A percentile compares a stretch with the other conserved stretches of the same genome.
phyloP scores from a whole-genome alignment of 2,113 vertebrate genomes.

The Salvelinus namaycush region DNA sequence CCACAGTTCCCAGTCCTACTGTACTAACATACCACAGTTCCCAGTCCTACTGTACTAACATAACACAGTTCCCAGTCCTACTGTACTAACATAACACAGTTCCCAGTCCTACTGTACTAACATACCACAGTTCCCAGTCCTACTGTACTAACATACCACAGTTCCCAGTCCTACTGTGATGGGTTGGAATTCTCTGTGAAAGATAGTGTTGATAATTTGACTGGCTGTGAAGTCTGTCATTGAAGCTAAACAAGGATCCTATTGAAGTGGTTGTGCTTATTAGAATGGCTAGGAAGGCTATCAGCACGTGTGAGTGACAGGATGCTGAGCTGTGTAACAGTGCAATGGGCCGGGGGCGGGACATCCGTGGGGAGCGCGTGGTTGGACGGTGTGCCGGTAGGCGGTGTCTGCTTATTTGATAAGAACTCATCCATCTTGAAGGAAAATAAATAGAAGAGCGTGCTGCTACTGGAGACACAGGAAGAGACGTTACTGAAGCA shows the following conservation, averaged over 20 bases:
- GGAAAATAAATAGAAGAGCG: conserved; percentile 75
- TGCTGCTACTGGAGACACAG: conserved; percentile 67
- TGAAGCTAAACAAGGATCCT: neutral
- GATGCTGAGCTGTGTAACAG: conserved; percentile 10
- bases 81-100: too few relatives aligned
- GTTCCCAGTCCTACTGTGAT: neutral
- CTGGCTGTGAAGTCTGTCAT: conserved; percentile 33
- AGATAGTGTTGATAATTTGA: conserved; percentile 14
- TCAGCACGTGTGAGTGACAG: conserved; percentile 24
- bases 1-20: neutral
- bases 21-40: too few relatives aligned
- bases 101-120: too few relatives aligned
- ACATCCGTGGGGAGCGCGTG: conserved; percentile 41
- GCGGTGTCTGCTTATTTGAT: conserved; percentile 79
- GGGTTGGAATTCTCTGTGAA: too few relatives aligned
- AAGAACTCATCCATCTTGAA: conserved; percentile 78
- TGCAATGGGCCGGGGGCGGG: conserved; percentile 36
- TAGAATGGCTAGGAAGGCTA: conserved; percentile 29
- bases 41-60: too few relatives aligned
- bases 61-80: too few relatives aligned
- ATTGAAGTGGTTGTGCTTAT: neutral
- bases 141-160: neutral
- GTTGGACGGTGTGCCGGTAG: conserved; percentile 59
- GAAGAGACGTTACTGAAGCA: conserved; percentile 75
- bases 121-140: too few relatives aligned